Percentiles rank a stretch among this genome's conserved stretches.
phyloP scores from a whole-genome alignment of 2,797 vertebrate genomes.

The Hafferia zeledoni region DNA sequence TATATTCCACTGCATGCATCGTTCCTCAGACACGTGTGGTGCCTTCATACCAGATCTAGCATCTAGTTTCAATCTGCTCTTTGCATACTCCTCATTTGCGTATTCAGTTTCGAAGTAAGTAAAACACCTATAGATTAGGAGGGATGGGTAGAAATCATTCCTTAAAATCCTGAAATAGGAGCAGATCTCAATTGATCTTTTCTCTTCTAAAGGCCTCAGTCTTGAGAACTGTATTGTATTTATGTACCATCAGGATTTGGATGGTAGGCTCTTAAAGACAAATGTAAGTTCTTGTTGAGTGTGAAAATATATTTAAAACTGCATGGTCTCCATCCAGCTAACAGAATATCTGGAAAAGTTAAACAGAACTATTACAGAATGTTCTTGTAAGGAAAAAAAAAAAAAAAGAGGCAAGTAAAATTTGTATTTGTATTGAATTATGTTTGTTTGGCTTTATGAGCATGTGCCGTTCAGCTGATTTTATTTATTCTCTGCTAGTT shows the following conservation, averaged over 20 bases:
- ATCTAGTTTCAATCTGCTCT: neutral
- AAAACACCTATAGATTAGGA: neutral
- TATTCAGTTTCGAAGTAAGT: neutral
- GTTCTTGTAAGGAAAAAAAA: neutral
- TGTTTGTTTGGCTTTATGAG: neutral
- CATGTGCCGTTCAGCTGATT: neutral
- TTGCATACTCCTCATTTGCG: neutral
- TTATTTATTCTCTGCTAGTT: neutral
- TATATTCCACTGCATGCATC: rapidly evolving
- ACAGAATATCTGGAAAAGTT: neutral
- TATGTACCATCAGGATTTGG: neutral
- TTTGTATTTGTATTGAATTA: neutral
- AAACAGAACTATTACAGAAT: neutral
- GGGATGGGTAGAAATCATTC: neutral
- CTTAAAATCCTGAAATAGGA: neutral
- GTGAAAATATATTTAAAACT: neutral
- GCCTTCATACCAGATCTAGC: neutral
- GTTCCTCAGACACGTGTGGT: neutral
- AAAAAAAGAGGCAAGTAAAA: neutral
- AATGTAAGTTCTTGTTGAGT: neutral
- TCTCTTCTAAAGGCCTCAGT: neutral
- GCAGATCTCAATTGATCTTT: neutral
- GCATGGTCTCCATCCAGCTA: neutral
- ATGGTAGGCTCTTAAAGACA: neutral
- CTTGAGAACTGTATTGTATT: neutral